These are phyloP conservation scores for Lordiphosa stackelbergi DNA, from an alignment of 1,140 invertebrate genomes.

Conservation along the genomic window DNA sequence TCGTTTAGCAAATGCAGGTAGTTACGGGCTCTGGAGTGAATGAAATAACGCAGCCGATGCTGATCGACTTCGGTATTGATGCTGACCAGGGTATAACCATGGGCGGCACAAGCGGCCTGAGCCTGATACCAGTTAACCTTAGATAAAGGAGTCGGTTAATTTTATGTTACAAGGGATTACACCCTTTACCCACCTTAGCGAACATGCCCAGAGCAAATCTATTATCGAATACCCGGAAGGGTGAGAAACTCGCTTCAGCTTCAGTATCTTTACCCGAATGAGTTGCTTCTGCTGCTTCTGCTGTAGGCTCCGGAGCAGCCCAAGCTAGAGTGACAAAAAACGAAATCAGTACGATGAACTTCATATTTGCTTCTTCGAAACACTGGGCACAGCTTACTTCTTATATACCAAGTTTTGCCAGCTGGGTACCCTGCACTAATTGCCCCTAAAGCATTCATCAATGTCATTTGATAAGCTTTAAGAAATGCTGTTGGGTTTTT, in stretches of 20 bases:
- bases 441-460: slow-evolving; percentile 31
- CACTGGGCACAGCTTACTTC: too few relatives aligned
- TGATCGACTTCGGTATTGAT: slow-evolving; percentile 28
- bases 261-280: background rate
- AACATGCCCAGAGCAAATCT: slow-evolving; percentile 32
- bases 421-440: slow-evolving; percentile 10
- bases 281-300: background rate
- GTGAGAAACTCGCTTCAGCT: slow-evolving; percentile 13
- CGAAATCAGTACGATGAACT: too few relatives aligned
- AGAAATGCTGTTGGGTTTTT: background rate
- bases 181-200: slow-evolving; percentile 16
- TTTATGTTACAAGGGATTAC: background rate
- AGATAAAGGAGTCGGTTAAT: slow-evolving; percentile 1
- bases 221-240: slow-evolving; percentile 18
- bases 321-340: background rate
- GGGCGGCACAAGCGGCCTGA: slow-evolving; percentile 26
- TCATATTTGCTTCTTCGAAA: too few relatives aligned
- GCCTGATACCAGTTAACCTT: slow-evolving; percentile 47
- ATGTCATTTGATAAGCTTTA: slow-evolving; percentile 43
- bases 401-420: too few relatives aligned
- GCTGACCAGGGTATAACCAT: slow-evolving; percentile 34
- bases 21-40: slow-evolving; percentile 7
- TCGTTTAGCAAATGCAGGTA: slow-evolving; percentile 18
- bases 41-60: slow-evolving; percentile 19
- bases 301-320: background rate